These are phyloP conservation scores for Rallus limicola DNA, from an alignment of 2,113 vertebrate genomes.

Conservation along the genomic window DNA sequence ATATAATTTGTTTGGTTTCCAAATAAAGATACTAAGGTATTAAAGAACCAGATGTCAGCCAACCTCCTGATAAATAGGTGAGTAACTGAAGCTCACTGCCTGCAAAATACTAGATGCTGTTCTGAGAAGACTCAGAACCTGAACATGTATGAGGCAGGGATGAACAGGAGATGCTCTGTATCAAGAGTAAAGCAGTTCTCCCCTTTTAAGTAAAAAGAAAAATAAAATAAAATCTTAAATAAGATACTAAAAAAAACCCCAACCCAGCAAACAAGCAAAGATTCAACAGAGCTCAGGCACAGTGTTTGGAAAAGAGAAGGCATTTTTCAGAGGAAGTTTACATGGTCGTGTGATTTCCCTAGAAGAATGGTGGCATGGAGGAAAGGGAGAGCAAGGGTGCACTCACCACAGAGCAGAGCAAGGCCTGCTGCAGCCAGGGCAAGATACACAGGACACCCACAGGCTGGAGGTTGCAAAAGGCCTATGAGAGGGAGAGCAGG, in stretches of 20 bases:
- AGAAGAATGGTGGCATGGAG: background rate
- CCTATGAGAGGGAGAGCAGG: background rate
- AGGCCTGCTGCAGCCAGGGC: background rate
- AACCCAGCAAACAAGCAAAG: background rate
- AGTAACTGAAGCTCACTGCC: background rate
- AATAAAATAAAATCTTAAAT: background rate
- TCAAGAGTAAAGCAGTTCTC: background rate
- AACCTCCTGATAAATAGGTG: background rate
- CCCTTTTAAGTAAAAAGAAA: background rate
- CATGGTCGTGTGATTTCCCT: fast-evolving
- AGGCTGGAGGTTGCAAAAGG: background rate
- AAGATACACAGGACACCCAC: background rate
- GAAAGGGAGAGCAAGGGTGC: fast-evolving
- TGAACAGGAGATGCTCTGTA: background rate
- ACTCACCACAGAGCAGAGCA: background rate
- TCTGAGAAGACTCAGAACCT: background rate
- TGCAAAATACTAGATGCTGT: background rate
- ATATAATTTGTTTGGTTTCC: background rate
- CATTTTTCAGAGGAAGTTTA: background rate
- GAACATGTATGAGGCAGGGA: background rate
- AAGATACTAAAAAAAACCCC: background rate
- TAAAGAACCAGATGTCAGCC: background rate
- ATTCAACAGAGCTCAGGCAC: background rate
- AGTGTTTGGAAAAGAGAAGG: background rate
- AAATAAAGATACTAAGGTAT: background rate